These are phyloP conservation scores for Lepidostoma basale DNA, from an alignment of 1,140 invertebrate genomes.

Conservation along the genomic window DNA sequence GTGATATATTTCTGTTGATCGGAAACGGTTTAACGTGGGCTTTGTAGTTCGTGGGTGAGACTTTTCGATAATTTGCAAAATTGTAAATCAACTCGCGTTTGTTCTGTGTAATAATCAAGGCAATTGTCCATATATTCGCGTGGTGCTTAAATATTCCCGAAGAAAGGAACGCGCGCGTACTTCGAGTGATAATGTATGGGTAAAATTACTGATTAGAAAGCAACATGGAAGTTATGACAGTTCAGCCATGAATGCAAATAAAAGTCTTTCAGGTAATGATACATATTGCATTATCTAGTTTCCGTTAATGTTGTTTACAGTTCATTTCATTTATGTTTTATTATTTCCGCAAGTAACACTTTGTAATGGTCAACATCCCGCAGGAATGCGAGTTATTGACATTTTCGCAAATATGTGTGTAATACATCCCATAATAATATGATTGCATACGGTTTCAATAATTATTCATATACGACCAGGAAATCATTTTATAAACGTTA, in stretches of 20 bases:
- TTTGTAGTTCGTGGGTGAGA: slow-evolving; percentile 38
- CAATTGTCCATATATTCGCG: not conserved
- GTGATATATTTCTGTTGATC: slow-evolving; percentile 30
- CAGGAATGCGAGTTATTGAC: slow-evolving; percentile 18
- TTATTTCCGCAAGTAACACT: not conserved
- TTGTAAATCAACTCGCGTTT: slow-evolving; percentile 4
- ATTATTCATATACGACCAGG: slow-evolving; percentile 14
- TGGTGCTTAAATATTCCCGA: not conserved
- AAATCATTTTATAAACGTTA: not conserved
- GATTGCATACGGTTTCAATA: slow-evolving; percentile 26
- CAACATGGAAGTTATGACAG: slow-evolving; percentile 63
- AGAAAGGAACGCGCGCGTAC: not conserved
- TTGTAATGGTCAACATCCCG: not conserved
- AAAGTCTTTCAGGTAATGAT: slow-evolving; percentile 51
- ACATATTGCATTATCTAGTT: not conserved
- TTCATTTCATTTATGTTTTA: not conserved
- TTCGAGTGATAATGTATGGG: slow-evolving; percentile 31
- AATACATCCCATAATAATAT: slow-evolving; percentile 15
- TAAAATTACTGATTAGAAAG: slow-evolving; percentile 54
- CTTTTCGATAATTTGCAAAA: slow-evolving; percentile 22
- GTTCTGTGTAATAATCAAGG: not conserved
- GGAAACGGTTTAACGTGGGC: slow-evolving; percentile 40
- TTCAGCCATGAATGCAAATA: slow-evolving; percentile 64
- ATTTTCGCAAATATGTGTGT: slow-evolving; percentile 26
- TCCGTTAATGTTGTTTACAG: slow-evolving; percentile 11